Evolutionary conservation across 1,140 invertebrate species (phyloP).

Genomic region (Chelonus insularis): DNA sequence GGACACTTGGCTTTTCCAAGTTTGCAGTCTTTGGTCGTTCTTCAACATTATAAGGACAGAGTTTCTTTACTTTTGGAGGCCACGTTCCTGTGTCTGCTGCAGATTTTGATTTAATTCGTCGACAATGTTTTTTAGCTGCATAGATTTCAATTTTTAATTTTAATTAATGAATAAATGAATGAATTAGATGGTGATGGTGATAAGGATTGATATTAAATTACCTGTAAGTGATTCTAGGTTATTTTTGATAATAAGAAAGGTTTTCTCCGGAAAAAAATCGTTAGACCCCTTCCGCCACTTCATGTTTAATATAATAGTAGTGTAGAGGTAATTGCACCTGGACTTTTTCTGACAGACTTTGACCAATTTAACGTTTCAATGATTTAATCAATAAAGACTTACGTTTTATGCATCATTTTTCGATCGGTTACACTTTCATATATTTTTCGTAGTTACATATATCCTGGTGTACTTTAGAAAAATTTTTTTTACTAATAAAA

Average conservation of each 20-base stretch:
- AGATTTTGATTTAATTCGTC: constrained; percentile 34
- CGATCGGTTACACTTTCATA: too few relatives aligned
- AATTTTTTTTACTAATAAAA: too few relatives aligned
- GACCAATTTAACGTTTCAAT: constrained; percentile 3
- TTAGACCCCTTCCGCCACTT: constrained; percentile 42
- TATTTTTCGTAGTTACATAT: too few relatives aligned
- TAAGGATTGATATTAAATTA: too few relatives aligned
- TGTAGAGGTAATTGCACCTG: background rate
- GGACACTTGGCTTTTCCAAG: constrained; percentile 61
- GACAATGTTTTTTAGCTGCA: constrained; percentile 26
- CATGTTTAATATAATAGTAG: constrained; percentile 34
- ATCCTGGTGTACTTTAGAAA: too few relatives aligned
- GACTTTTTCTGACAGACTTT: background rate
- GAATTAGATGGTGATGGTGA: too few relatives aligned
- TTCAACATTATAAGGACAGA: constrained; percentile 24
- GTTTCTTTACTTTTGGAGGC: constrained; percentile 50
- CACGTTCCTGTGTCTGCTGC: constrained; percentile 49
- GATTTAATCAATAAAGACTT: background rate
- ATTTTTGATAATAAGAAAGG: constrained; percentile 45
- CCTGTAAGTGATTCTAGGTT: constrained; percentile 37
- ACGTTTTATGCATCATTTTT: background rate
- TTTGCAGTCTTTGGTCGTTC: constrained; percentile 64
- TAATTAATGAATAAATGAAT: too few relatives aligned
- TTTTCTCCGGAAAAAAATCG: constrained; percentile 45
- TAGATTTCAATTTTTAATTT: too few relatives aligned